Percentiles rank a stretch among this genome's conserved stretches.
Evolutionary conservation across 2,797 vertebrate species (phyloP).

Genomic region (Gephyroberyx darwinii): DNA sequence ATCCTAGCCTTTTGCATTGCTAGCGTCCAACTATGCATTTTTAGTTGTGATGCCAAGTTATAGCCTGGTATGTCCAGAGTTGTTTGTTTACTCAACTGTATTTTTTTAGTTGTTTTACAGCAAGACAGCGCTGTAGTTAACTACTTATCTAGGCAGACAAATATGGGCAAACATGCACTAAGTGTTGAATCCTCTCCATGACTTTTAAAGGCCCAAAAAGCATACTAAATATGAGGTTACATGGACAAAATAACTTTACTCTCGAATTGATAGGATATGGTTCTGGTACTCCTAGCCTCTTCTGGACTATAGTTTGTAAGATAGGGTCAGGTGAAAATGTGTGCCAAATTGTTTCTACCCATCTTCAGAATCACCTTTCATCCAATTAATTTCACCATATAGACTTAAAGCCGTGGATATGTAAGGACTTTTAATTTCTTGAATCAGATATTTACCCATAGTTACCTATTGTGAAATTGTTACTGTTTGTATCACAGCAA

Average conservation of each 20-base stretch:
- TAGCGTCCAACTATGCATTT: conserved; percentile 26
- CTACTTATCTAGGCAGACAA: conserved; percentile 57
- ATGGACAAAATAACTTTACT: conserved; percentile 54
- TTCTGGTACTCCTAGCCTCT: conserved; percentile 1
- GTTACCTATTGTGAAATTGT: not conserved
- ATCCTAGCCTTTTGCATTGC: conserved; percentile 2
- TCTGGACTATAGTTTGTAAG: conserved; percentile 22
- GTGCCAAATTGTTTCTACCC: not conserved
- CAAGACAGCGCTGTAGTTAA: conserved; percentile 35
- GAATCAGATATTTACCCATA: not conserved
- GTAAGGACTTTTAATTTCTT: too few relatives aligned
- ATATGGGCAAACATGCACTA: conserved; percentile 24
- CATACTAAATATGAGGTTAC: conserved; percentile 33
- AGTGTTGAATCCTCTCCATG: conserved; percentile 44
- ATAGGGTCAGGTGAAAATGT: not conserved
- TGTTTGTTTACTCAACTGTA: conserved; percentile 51
- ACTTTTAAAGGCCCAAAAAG: conserved; percentile 53
- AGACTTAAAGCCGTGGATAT: too few relatives aligned
- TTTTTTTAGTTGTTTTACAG: conserved; percentile 51
- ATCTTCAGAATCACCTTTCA: too few relatives aligned
- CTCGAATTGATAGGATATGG: conserved; percentile 22
- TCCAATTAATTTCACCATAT: too few relatives aligned
- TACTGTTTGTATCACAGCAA: conserved; percentile 19
- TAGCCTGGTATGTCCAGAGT: conserved; percentile 46
- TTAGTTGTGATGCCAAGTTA: conserved; percentile 14